phyloP scores from a whole-genome alignment of 2,888 invertebrate species.

The Rotaria macrura region DNA sequence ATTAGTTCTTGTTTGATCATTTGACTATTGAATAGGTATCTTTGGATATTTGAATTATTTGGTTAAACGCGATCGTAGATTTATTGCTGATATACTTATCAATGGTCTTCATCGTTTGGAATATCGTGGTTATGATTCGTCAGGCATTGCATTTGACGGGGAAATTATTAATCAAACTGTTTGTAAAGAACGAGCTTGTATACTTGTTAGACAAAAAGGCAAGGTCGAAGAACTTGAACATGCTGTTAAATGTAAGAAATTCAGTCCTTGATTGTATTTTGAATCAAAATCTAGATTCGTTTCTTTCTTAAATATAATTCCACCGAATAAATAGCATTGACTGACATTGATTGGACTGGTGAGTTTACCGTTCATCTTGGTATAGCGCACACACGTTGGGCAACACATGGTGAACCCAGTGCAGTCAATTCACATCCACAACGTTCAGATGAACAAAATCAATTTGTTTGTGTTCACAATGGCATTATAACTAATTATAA shows the following conservation, averaged over 20 bases:
- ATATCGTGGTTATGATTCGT: slow-evolving; percentile 98
- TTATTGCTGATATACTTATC: slow-evolving; percentile 82
- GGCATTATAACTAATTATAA: slow-evolving; percentile 96
- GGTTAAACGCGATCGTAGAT: slow-evolving; percentile 81
- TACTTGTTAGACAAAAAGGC: slow-evolving; percentile 74
- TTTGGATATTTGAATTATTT: slow-evolving; percentile 97
- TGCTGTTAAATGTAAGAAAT: background rate
- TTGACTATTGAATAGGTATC: slow-evolving; percentile 64
- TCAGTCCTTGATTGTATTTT: background rate
- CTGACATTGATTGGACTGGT: slow-evolving; percentile 61
- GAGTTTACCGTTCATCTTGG: slow-evolving; percentile 74
- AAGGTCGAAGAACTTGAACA: slow-evolving; percentile 76
- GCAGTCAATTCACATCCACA: slow-evolving; percentile 92
- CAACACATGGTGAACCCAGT: slow-evolving; percentile 95
- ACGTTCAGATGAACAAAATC: slow-evolving; percentile 71
- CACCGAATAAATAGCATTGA: background rate
- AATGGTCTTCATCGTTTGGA: slow-evolving; percentile 89
- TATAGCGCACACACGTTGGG: slow-evolving; percentile 99
- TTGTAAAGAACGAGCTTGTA: slow-evolving; percentile 3
- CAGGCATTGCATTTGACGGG: slow-evolving; percentile 59
- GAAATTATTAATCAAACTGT: slow-evolving; percentile 34
- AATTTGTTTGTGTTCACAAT: slow-evolving; percentile 54
- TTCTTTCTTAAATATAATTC: background rate
- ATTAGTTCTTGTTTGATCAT: background rate
- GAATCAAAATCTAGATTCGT: background rate